Evolutionary conservation across 2,888 invertebrate genomes (phyloP).

Genomic region (Zaprionus lineosus): DNA sequence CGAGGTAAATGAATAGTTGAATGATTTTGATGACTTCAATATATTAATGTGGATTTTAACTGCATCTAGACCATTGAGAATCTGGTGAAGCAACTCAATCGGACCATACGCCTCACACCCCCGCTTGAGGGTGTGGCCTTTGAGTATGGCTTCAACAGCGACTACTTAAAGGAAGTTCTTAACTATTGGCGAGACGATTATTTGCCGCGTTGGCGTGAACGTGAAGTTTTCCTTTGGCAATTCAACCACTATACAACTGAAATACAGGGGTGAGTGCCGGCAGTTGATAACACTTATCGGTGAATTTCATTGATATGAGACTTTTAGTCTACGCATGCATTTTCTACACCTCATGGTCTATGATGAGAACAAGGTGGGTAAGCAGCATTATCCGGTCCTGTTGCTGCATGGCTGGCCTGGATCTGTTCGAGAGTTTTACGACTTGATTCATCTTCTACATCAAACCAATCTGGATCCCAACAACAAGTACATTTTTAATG

Average conservation of each 20-base stretch:
- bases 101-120: constrained; percentile 82
- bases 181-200: constrained; percentile 92
- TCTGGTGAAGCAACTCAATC: constrained; percentile 85
- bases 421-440: constrained; percentile 92
- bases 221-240: constrained; percentile 88
- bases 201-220: constrained; percentile 87
- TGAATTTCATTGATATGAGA: constrained; percentile 19
- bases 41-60: neutral
- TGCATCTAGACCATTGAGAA: constrained; percentile 84
- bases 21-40: neutral
- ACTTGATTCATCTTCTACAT: constrained; percentile 88
- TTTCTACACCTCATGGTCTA: constrained; percentile 87
- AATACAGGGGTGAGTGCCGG: constrained; percentile 85
- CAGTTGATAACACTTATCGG: constrained; percentile 47
- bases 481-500: constrained; percentile 85
- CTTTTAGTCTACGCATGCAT: constrained; percentile 84
- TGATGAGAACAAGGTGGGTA: constrained; percentile 78
- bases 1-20: constrained; percentile 41
- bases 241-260: constrained; percentile 90
- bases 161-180: constrained; percentile 87
- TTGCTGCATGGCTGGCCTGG: constrained; percentile 96
- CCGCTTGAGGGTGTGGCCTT: constrained; percentile 87
- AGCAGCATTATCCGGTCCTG: constrained; percentile 80
- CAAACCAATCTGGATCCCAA: constrained; percentile 81
- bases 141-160: constrained; percentile 91